Evolutionary conservation across 2,888 invertebrate genomes (phyloP).

Genomic region (Spicauda simplicius): DNA sequence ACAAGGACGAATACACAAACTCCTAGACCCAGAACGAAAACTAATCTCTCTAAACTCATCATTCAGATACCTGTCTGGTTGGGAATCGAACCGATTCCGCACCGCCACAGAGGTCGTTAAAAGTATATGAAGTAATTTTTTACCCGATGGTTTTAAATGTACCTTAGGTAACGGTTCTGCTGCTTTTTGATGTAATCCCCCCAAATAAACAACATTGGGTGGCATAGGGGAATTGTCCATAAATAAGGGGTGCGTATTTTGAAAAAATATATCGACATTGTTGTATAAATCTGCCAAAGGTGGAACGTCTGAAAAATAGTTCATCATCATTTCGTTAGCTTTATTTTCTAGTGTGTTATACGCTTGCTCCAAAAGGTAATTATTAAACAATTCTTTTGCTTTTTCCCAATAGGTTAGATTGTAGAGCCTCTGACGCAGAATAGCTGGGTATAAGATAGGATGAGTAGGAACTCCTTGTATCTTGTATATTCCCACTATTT

Average conservation of each 20-base stretch:
- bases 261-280: conserved; percentile 60
- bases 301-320: conserved; percentile 45
- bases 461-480: conserved; percentile 42
- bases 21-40: too few relatives aligned
- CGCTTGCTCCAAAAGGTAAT: conserved; percentile 26
- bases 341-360: conserved; percentile 28
- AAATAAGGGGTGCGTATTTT: conserved; percentile 66
- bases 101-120: too few relatives aligned
- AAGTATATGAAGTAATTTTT: too few relatives aligned
- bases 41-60: too few relatives aligned
- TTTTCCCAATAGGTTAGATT: conserved; percentile 49
- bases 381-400: conserved; percentile 42
- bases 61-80: too few relatives aligned
- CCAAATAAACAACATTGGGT: conserved; percentile 63
- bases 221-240: conserved; percentile 61
- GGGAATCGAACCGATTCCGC: too few relatives aligned
- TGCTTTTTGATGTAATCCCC: conserved; percentile 61
- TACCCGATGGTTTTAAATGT: conserved; percentile 13
- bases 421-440: conserved; percentile 37
- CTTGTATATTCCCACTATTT: conserved; percentile 41
- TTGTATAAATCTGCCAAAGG: conserved; percentile 44
- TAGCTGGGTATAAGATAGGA: conserved; percentile 40
- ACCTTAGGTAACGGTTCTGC: conserved; percentile 62
- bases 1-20: too few relatives aligned
- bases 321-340: conserved; percentile 43